A percentile compares a stretch with the other conserved stretches of the same genome.
These are phyloP conservation scores for Chunga burmeisteri DNA, from an alignment of 2,113 vertebrate species.

Conservation along the genomic window DNA sequence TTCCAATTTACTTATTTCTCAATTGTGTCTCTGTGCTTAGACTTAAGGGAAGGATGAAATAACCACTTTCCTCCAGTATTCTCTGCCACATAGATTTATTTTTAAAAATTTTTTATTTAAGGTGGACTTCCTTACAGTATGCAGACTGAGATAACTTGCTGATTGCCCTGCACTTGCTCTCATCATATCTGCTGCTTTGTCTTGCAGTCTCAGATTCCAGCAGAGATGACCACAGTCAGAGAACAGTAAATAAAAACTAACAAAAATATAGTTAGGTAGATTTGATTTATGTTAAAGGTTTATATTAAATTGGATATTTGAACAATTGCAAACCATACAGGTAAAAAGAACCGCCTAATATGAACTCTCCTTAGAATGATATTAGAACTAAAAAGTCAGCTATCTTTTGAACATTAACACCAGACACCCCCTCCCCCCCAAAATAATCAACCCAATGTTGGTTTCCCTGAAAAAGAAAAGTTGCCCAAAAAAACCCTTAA, in stretches of 20 bases:
- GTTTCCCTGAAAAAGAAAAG: rapidly evolving
- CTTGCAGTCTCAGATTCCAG: not conserved
- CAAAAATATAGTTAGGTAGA: not conserved
- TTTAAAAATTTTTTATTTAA: not conserved
- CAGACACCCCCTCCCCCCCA: rapidly evolving
- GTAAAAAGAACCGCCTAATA: not conserved
- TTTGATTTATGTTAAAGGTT: not conserved
- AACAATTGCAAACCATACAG: not conserved
- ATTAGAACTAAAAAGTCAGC: not conserved
- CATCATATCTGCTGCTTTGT: not conserved
- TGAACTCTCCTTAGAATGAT: not conserved
- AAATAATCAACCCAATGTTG: not conserved
- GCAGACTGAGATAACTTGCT: not conserved
- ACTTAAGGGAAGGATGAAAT: not conserved
- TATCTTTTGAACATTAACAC: not conserved
- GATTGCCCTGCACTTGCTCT: not conserved
- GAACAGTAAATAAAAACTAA: not conserved
- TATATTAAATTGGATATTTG: not conserved
- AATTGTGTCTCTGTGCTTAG: not conserved
- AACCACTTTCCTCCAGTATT: not conserved
- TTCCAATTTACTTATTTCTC: not conserved
- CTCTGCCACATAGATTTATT: not conserved
- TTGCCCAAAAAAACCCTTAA: not conserved
- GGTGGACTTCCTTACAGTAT: not conserved
- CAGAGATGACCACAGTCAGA: not conserved